These are phyloP conservation scores for Arrhopalites spinosus DNA, from an alignment of 2,888 invertebrate genomes.

Conservation along the genomic window DNA sequence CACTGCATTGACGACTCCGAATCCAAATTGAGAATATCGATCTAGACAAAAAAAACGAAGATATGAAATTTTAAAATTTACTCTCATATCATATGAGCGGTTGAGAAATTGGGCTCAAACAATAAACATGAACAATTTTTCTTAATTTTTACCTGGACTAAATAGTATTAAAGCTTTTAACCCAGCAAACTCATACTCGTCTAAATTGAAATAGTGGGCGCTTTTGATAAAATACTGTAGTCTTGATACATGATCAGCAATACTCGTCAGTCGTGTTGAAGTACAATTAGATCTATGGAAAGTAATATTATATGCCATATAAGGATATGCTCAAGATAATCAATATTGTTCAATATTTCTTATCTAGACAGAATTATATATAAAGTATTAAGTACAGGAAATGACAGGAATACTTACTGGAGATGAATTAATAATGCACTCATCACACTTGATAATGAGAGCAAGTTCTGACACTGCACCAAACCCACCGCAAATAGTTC, in stretches of 20 bases:
- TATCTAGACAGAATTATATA: too few relatives aligned
- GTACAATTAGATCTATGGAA: constrained; percentile 47
- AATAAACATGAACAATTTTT: neutral
- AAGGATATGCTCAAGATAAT: too few relatives aligned
- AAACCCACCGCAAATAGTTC: constrained; percentile 54
- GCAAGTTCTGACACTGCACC: constrained; percentile 52
- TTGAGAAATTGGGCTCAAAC: too few relatives aligned
- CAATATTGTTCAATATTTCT: too few relatives aligned
- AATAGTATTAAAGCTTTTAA: constrained; percentile 83
- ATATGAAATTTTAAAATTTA: constrained; percentile 11
- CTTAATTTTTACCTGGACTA: constrained; percentile 74
- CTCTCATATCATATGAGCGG: too few relatives aligned
- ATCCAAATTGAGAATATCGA: constrained; percentile 45
- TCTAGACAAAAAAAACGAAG: constrained; percentile 39
- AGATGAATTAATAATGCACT: constrained; percentile 44
- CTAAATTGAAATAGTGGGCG: constrained; percentile 60
- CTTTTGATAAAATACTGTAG: constrained; percentile 48
- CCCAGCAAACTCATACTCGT: constrained; percentile 85
- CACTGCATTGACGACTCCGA: constrained; percentile 44
- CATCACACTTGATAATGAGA: constrained; percentile 50
- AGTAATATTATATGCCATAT: too few relatives aligned
- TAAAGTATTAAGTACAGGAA: too few relatives aligned
- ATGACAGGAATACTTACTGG: too few relatives aligned
- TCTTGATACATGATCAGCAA: constrained; percentile 49
- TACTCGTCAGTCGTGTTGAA: constrained; percentile 43